Evolutionary conservation across 2,888 invertebrate genomes (phyloP), one percentile per base, ranked within the genome.

Genomic region (Melieria omissa): DNA sequence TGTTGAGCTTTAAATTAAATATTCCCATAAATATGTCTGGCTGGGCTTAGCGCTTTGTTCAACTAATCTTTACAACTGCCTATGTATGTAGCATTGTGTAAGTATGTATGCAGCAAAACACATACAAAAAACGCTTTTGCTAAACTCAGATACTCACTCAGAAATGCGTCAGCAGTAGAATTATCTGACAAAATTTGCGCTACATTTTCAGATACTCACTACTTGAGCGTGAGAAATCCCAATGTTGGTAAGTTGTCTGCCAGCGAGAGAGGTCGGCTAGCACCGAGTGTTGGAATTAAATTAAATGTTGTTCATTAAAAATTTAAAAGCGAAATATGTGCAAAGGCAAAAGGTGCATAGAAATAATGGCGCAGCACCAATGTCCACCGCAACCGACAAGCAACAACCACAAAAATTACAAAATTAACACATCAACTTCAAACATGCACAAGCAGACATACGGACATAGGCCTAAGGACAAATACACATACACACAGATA

Each of bases 231-330:
- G 42, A 55, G 1, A 6, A 65, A 62, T 47, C 69, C 70, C 14
- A 73, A 73, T 16, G 46, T 73, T 41, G 73, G 73, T 73, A 70
- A 73, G 73, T 73, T 61, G 16, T 46, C 14, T 14, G 14, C 12
- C 49, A 49, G 49, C 2, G 29, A 16, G 16, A 29, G 29, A 29
- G 29, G 29, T 29, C 29, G 29, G 29, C 29, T 29, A 29, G 9
- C 49, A 49, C 3, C 49, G 2, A 10, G 49, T 9, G 12, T 49
- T 49, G 12, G 12, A 49, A 10, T 49, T 12, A 49, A 49, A 49
- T 12, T 10, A 52, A 52, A 52, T 4, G 14, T 29, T 29, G 29
- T 52, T 5, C 14, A 52, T 52, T 52, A 8, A 52, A 52, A 52
- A 52, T 52, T 6, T 12, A n/a, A 5, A 5, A 52, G 29, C 29